Evolutionary conservation across 2,888 invertebrate species (phyloP), one percentile per base, ranked within the genome.

Genomic region (Cylindroiulus punctatus): DNA sequence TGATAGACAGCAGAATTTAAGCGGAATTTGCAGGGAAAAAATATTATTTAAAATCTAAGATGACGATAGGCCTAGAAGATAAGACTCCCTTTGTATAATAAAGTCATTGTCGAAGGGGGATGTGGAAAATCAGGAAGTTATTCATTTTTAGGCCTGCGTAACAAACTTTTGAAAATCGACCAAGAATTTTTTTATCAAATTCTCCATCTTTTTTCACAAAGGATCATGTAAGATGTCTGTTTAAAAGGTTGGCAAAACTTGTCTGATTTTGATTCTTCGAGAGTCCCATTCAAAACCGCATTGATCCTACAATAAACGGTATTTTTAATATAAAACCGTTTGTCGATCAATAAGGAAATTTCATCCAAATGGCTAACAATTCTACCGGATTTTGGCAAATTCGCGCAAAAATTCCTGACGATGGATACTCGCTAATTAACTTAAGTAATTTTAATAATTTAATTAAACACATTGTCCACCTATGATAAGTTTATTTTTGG

Each of bases 31-130:
- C 14, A 65, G 65, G 26, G 12, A 65, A 26, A 22, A n/a, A 26
- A 65, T 65, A 65, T 65, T 65, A 65, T 65, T 65, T 65, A 65
- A 65, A 65, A 65, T 65, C 65, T 65, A 65, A 65, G 65, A 65
- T 65, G 65, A 65, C n/a, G 65, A 65, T 65, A 65, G 22, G n/a
- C 1, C 26, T 12, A 8, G 10, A 10, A 65, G 65, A 65, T 65
- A 65, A 65, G 26, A 65, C n/a, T 0, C 26, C 26, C 10, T 22
- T 65, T 22, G 65, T 65, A 65, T 65, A 65, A 65, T 65, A 26
- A n/a, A 26, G 10, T 12, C 14, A 65, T 65, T 65, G 65, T 65
- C 26, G 26, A 65, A 65, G 26, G 65, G 10, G 65, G 65, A 26
- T 65, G 65, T 22, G 26, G 65, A 65, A 65, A 26, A 26, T 65